Evolutionary conservation across 92 coral and sea anemone genomes (phyloP), one percentile per base, ranked within the genome.

Genomic region (Metridium senile): DNA sequence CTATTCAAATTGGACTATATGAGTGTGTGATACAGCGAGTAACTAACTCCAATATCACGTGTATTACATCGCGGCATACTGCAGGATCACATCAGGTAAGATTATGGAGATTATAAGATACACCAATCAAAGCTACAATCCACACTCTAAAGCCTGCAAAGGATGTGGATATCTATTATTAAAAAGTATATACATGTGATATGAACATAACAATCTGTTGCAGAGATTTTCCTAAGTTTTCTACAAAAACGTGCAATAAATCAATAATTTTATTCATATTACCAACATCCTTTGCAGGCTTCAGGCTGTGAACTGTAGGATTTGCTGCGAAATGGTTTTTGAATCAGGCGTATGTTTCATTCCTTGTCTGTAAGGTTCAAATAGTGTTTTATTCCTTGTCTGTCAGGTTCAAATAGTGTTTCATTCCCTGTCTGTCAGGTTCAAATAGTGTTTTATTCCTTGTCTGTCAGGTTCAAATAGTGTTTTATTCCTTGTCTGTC

Each of bases 81-180:
- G 85, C 84, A 32, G 98, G 96, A 58, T 85, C 91, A 29, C 91
- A 80, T 79, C 84, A 85, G 87, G 92, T 93, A 19, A 73, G 43
- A 57, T 9, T 23, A 33, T 13, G 46, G 49, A 4, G 6, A 39
- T 13, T 39, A 39, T 39, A 6, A 39, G 8, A 39, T n/a, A 17
- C 2, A 54, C 49, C 49, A 6, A 39, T 13, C 49, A 4, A 13
- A 39, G 6, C n/a, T n/a, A n/a, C n/a, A n/a, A n/a, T n/a, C n/a
- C n/a, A n/a, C n/a, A n/a, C n/a, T n/a, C n/a, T n/a, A n/a, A n/a
- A n/a, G n/a, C n/a, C n/a, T n/a, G n/a, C n/a, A n/a, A n/a, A n/a
- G n/a, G n/a, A n/a, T n/a, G n/a, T n/a, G n/a, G n/a, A n/a, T n/a
- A n/a, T n/a, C n/a, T n/a, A n/a, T n/a, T n/a, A n/a, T n/a, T n/a